phyloP scores from a whole-genome alignment of 2,797 vertebrate species.

The Phataginus tricuspis region DNA sequence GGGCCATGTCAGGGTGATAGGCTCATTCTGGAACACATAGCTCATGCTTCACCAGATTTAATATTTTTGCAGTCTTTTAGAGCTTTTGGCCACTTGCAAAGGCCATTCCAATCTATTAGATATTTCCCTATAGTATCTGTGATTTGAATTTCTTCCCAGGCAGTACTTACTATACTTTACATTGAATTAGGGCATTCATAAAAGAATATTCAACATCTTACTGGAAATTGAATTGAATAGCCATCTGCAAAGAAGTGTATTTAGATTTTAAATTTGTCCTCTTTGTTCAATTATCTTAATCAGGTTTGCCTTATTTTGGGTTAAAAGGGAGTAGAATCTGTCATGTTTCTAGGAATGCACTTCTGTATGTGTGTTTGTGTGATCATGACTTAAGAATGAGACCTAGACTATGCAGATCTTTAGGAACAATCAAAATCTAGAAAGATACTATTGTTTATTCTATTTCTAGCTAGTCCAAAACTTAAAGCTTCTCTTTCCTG shows the following conservation, averaged over 20 bases:
- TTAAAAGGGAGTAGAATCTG: slow-evolving; percentile 50
- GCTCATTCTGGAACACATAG: not conserved
- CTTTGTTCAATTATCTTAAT: slow-evolving; percentile 53
- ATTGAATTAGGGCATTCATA: slow-evolving; percentile 61
- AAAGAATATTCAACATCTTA: slow-evolving; percentile 67
- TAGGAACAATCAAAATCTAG: not conserved
- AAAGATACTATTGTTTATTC: not conserved
- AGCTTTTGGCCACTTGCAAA: slow-evolving; percentile 64
- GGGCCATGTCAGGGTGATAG: not conserved
- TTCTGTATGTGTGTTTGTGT: not conserved
- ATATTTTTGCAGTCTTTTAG: slow-evolving; percentile 66
- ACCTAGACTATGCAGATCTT: not conserved
- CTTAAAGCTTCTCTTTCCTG: not conserved
- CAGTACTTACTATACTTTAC: slow-evolving; percentile 59
- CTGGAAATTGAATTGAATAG: slow-evolving; percentile 33
- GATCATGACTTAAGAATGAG: slow-evolving; percentile 35
- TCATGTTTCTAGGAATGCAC: not conserved
- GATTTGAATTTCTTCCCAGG: slow-evolving; percentile 69
- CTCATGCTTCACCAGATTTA: slow-evolving; percentile 46
- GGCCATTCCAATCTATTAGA: slow-evolving; percentile 66
- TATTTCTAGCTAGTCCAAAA: not conserved
- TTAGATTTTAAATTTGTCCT: slow-evolving; percentile 69
- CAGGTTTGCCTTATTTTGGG: slow-evolving; percentile 9
- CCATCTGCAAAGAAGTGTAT: slow-evolving; percentile 52
- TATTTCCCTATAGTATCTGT: slow-evolving; percentile 67